A percentile compares a stretch with the other conserved stretches of the same genome.
Conservation (phyloP, 30 jellyfish, hydroid and myxozoan genomes). For the Mastigias papua region DNA sequence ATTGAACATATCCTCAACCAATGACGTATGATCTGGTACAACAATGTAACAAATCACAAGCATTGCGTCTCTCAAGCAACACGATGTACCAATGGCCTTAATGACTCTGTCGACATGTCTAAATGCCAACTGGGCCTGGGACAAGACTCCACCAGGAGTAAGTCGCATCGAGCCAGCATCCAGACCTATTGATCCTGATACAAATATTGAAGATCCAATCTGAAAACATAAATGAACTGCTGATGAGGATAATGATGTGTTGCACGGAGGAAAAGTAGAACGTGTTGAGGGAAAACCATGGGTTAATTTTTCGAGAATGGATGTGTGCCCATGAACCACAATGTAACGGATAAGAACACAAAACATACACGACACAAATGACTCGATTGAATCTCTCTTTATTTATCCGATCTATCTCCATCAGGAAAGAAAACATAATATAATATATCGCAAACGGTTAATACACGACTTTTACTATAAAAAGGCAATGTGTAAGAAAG, state of each 20-base stretch:
- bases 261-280: no score
- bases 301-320: no score
- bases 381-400: no score
- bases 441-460: no score
- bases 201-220: slow-evolving; percentile 62
- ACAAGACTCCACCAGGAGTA: slow-evolving; percentile 26
- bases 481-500: no score
- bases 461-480: no score
- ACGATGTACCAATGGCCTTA: slow-evolving; percentile 42
- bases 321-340: no score
- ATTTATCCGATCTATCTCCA: no score
- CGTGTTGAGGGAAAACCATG: no score
- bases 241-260: background rate
- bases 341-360: no score
- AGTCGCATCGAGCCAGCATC: slow-evolving; percentile 78
- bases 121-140: slow-evolving; percentile 73
- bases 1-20: slow-evolving; percentile 23
- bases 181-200: slow-evolving; percentile 89
- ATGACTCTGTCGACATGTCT: slow-evolving; percentile 74
- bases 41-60: slow-evolving; percentile 67
- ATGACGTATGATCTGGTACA: background rate
- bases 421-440: no score
- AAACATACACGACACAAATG: no score
- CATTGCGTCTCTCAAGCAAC: slow-evolving; percentile 35
- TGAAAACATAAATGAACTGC: background rate